Evolutionary conservation across 2,113 vertebrate species (phyloP), one percentile per base, ranked within the genome.

Genomic region (Scytalopus superciliaris): DNA sequence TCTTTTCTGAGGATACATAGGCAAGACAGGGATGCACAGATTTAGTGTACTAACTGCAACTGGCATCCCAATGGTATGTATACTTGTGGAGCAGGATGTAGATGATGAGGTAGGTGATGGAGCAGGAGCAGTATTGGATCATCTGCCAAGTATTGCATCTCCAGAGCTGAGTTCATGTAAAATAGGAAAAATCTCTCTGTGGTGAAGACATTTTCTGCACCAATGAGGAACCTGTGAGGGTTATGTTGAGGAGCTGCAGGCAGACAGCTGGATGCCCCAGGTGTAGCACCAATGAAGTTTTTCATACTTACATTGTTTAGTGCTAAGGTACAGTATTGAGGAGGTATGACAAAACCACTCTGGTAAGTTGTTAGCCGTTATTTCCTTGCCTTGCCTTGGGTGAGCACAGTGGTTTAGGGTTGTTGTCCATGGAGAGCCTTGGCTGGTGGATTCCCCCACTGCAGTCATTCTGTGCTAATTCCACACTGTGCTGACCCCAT

Each of bases 191-290:
- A 40, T 27, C 16, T 9, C 11, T 35, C 37, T 4, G 0, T 40
- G 31, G 19, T 40, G 75, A 85, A 87, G 60, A 31, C 0, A 0
- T 62, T 84, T 8, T 60, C 35, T 52, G 31, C 8, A 22, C 18
- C 23, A 40, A 0, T 1, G 3, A 68, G n/a, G 21, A 40, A 33
- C 33, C 2, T 19, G 5, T 76, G 44, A 37, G 0, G 3, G 13
- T 57, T 69, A 5, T 22, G 13, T 33, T 27, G 35, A 64, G 56
- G 42, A 74, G 27, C 30, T 76, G 56, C 44, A 35, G 66, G 24
- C 40, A 74, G 42, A 44, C 23, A 59, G 14, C 67, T 80, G 37
- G 19, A 14, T 21, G 11, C 30, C 33, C 12, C 40, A 28, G 31
- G 23, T 79, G 28, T 80, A 72, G 50, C 28, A 40, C 35, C n/a